These are phyloP conservation scores for Megaceryle maxima DNA, from an alignment of 2,113 vertebrate genomes.

Conservation along the genomic window DNA sequence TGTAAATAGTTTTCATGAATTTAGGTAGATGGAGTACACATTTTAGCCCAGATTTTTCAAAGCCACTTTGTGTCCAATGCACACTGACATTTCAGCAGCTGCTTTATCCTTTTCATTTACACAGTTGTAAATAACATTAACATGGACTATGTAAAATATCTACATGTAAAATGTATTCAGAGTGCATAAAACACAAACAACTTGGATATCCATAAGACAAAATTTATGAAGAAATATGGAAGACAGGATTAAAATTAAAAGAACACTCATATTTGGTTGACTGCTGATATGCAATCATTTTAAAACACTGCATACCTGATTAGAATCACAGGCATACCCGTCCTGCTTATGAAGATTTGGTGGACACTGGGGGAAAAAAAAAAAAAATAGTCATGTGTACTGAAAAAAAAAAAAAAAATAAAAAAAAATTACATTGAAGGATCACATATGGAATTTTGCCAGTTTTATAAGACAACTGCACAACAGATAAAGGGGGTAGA, in stretches of 20 bases:
- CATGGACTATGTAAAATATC: not conserved
- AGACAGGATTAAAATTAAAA: not conserved
- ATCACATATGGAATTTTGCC: not conserved
- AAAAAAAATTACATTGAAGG: not conserved
- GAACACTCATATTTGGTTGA: not conserved
- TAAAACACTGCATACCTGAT: constrained; percentile 80
- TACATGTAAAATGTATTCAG: not conserved
- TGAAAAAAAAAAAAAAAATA: not conserved
- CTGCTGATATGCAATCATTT: not conserved
- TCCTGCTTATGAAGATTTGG: constrained; percentile 98
- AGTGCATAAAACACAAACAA: not conserved
- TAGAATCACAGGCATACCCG: constrained; percentile 90
- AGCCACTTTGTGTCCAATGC: not conserved
- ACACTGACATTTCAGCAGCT: not conserved
- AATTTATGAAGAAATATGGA: not conserved
- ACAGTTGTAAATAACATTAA: not conserved
- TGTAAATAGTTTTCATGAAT: not conserved
- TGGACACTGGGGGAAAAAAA: constrained; percentile 88
- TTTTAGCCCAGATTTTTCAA: not conserved
- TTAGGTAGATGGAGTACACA: not conserved
- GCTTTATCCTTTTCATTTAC: not conserved
- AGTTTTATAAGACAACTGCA: not conserved
- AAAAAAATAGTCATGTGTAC: not conserved
- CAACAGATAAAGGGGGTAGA: not conserved
- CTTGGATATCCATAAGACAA: not conserved